These are phyloP conservation scores for Epinephelus coioides DNA, from an alignment of 2,797 vertebrate genomes.

Conservation along the genomic window DNA sequence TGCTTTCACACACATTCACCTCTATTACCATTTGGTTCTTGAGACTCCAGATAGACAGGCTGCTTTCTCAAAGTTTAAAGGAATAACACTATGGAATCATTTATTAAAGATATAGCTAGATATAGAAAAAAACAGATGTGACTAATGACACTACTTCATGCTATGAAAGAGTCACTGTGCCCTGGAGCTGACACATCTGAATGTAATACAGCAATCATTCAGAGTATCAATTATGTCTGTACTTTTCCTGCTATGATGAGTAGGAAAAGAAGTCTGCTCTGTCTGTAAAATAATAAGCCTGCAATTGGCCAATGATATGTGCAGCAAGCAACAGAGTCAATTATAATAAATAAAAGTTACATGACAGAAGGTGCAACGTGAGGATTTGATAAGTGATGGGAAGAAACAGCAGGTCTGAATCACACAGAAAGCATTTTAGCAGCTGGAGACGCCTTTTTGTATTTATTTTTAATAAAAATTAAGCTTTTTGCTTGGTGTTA, in stretches of 20 bases:
- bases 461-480: too few species aligned
- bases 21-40: not conserved
- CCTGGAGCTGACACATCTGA: not conserved
- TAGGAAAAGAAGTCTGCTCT: too few species aligned
- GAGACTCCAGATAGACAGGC: not conserved
- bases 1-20: not conserved
- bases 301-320: too few species aligned
- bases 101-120: not conserved
- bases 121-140: not conserved
- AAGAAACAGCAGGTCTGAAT: too few species aligned
- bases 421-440: too few species aligned
- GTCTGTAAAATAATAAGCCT: too few species aligned
- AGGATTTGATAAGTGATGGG: too few species aligned
- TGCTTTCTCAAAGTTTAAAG: not conserved
- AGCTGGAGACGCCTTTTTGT: too few species aligned
- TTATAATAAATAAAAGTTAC: too few species aligned
- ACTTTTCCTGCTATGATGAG: not conserved
- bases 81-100: not conserved
- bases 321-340: too few species aligned
- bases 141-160: not conserved
- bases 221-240: not conserved
- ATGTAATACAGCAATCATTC: not conserved
- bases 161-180: not conserved
- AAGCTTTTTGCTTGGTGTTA: too few species aligned
- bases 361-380: too few species aligned